Conservation (phyloP, 2,797 vertebrate genomes). For the Notoglanidium macrostoma region DNA sequence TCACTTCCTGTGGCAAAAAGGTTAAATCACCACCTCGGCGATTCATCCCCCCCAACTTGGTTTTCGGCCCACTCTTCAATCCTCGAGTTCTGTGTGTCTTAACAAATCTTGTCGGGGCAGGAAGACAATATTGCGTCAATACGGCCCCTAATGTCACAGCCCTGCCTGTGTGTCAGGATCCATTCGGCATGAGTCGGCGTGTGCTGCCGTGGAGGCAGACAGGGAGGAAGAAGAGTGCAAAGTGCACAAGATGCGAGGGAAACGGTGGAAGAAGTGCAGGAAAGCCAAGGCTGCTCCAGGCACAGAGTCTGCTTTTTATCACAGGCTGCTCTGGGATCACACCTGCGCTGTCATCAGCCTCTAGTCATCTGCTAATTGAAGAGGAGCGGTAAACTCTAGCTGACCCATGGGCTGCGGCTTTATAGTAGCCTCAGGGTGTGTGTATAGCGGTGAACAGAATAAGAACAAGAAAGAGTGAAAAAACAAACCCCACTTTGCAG, state of each 20-base stretch:
- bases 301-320: slow-evolving; percentile 48
- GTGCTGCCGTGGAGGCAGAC: neutral
- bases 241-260: neutral
- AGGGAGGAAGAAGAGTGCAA: neutral
- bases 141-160: slow-evolving; percentile 4
- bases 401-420: slow-evolving; percentile 54
- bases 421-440: slow-evolving; percentile 29
- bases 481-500: neutral
- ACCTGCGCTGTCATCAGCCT: slow-evolving; percentile 41
- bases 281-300: slow-evolving; percentile 16
- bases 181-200: slow-evolving; percentile 8
- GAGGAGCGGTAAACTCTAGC: slow-evolving; percentile 42
- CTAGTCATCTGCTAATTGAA: slow-evolving; percentile 62
- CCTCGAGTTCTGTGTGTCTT: slow-evolving; percentile 47
- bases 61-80: slow-evolving; percentile 2
- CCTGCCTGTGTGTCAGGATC: slow-evolving; percentile 20
- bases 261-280: neutral
- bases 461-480: neutral
- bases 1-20: slow-evolving; percentile 64
- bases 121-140: slow-evolving; percentile 34
- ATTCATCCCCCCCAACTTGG: slow-evolving; percentile 49
- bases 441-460: neutral
- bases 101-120: slow-evolving; percentile 51
- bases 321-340: slow-evolving; percentile 45
- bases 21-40: slow-evolving; percentile 73